These are phyloP conservation scores for Rhadina sibilatrix DNA, from an alignment of 2,113 vertebrate species.

Conservation along the genomic window DNA sequence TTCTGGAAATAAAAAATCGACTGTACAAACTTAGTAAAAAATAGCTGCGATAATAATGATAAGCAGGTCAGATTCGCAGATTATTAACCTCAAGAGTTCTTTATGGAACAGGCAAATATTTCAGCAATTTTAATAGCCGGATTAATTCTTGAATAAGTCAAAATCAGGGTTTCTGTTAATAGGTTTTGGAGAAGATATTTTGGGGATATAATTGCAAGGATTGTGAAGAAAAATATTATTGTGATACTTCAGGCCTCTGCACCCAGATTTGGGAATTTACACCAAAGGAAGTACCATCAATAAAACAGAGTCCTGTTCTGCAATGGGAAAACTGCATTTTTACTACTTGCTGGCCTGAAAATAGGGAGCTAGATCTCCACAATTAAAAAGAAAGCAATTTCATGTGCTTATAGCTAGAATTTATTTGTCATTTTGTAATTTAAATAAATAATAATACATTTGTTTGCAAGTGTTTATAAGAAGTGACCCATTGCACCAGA, in stretches of 20 bases:
- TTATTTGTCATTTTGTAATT: not conserved
- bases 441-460: not conserved
- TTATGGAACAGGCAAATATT: slow-evolving; percentile 29
- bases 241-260: not conserved
- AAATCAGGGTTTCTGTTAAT: not conserved
- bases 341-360: not conserved
- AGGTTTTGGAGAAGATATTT: not conserved
- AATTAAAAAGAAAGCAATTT: not conserved
- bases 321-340: not conserved
- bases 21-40: not conserved
- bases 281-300: not conserved
- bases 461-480: not conserved
- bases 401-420: not conserved
- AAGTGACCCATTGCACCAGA: not conserved
- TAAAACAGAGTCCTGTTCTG: not conserved
- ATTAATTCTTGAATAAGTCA: not conserved
- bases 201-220: not conserved
- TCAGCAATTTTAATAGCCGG: not conserved
- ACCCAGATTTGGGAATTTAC: not conserved
- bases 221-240: not conserved
- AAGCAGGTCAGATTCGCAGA: not conserved
- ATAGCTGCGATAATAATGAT: not conserved
- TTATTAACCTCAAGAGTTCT: slow-evolving; percentile 14
- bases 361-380: not conserved
- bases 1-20: not conserved